A percentile compares a stretch with the other conserved stretches of the same genome.
phyloP scores from a whole-genome alignment of 2,888 invertebrate genomes.

The Diloba caeruleocephala region DNA sequence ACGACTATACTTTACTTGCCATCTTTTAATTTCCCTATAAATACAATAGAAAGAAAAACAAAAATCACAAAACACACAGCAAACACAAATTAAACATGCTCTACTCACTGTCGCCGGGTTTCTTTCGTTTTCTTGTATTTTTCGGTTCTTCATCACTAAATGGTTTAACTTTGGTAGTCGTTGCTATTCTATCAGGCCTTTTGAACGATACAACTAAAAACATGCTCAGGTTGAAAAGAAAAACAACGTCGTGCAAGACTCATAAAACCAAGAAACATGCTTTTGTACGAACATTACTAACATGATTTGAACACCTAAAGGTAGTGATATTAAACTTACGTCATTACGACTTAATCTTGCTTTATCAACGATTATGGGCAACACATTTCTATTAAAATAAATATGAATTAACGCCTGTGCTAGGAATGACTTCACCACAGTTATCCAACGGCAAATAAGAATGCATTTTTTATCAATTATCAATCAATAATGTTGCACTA shows the following conservation, averaged over 20 bases:
- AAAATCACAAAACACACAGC: slow-evolving; percentile 17
- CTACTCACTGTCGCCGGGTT: slow-evolving; percentile 90
- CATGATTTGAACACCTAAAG: not conserved
- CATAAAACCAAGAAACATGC: slow-evolving; percentile 19
- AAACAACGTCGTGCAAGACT: slow-evolving; percentile 36
- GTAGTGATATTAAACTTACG: not conserved
- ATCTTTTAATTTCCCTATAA: not conserved
- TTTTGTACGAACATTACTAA: not conserved
- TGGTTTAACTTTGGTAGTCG: slow-evolving; percentile 69
- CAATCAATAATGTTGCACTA: not conserved
- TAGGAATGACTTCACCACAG: too few relatives aligned
- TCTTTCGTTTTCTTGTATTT: slow-evolving; percentile 92
- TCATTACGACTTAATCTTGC: too few relatives aligned
- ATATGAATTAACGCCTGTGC: too few relatives aligned
- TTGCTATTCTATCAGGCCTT: slow-evolving; percentile 89
- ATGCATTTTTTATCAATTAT: not conserved
- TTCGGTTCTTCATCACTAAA: slow-evolving; percentile 70
- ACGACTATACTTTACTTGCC: too few relatives aligned
- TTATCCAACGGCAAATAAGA: too few relatives aligned
- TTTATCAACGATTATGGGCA: not conserved
- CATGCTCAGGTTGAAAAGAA: slow-evolving; percentile 46
- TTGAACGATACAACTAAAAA: slow-evolving; percentile 95
- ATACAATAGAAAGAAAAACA: not conserved
- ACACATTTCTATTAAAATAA: not conserved
- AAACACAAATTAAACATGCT: slow-evolving; percentile 44